Percentiles rank a stretch among this genome's conserved stretches.
Evolutionary conservation across 2,888 invertebrate species (phyloP).

Genomic region (Dryomyza anilis): DNA sequence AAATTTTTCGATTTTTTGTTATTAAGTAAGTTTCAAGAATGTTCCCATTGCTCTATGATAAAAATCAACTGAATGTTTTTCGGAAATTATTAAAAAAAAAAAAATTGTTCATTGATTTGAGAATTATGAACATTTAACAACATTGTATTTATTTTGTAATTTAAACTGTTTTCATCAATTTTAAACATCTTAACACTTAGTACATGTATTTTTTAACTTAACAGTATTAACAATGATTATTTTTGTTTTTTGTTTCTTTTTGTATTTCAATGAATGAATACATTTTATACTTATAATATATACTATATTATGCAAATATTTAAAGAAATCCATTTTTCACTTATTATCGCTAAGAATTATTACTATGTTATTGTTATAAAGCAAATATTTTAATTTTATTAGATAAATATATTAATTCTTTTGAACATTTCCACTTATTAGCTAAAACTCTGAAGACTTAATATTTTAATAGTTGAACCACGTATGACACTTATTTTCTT

Average conservation of each 20-base stretch:
- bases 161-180: too few relatives aligned
- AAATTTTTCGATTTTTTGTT: too few relatives aligned
- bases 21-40: too few relatives aligned
- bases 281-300: too few relatives aligned
- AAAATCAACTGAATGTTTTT: too few relatives aligned
- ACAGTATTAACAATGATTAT: not conserved
- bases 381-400: not conserved
- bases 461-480: not conserved
- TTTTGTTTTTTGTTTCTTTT: not conserved
- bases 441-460: conserved; percentile 2
- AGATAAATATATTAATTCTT: not conserved
- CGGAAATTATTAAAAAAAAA: too few relatives aligned
- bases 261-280: not conserved
- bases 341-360: not conserved
- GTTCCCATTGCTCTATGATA: too few relatives aligned
- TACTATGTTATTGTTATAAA: not conserved
- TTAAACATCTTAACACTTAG: not conserved
- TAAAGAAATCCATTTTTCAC: conserved; percentile 27
- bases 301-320: conserved; percentile 24
- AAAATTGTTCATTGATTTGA: too few relatives aligned
- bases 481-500: too few relatives aligned
- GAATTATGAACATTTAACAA: too few relatives aligned
- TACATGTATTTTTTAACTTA: not conserved
- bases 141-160: too few relatives aligned
- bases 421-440: not conserved